Evolutionary conservation across 2,113 vertebrate species (phyloP), one percentile per base, ranked within the genome.

Genomic region (Chloroceryle aenea): DNA sequence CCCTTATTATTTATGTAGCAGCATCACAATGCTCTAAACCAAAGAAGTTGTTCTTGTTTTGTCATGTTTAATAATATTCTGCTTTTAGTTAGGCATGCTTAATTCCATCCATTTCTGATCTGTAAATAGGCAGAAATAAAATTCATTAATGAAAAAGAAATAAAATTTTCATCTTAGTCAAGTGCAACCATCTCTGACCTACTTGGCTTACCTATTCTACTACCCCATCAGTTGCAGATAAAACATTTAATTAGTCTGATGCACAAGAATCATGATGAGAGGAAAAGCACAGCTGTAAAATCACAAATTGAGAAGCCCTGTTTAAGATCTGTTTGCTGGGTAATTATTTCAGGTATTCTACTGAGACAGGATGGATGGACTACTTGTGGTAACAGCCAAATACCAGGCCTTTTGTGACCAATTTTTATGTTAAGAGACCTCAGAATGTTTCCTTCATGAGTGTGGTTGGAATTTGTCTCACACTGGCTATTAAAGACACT

Each of bases 41-140:
- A 71, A 83, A 72, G 7, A 38, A 50, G 36, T 38, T 76, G 40
- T 62, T 80, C 48, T 63, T 73, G 53, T 67, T 97, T 84, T 85
- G 59, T 89, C 72, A n/a, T 81, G 86, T 85, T 80, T 81, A 86
- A 78, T 90, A 93, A 32, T 42, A 34, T 77, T 95, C 22, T 90
- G 27, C 12, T 94, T 87, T 91, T 72, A 90, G 90, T 86, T 91
- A 88, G 56, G 50, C 42, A 22, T 55, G 56, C 59, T 94, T 89
- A 93, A 90, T 93, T 94, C 64, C 62, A 13, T 90, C 95, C 36
- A 56, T 88, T 92, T 86, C 64, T 95, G 79, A 78, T 93, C 79
- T 84, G 67, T 71, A 92, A 83, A 48, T 0, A 3, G 19, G 32
- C 50, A 91, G 78, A 94, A 90, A 94, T 86, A 4, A 89, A 95